Base-by-base conservation (phyloP, 2,888 invertebrate genomes). In the Epinotia nisella region DNA sequence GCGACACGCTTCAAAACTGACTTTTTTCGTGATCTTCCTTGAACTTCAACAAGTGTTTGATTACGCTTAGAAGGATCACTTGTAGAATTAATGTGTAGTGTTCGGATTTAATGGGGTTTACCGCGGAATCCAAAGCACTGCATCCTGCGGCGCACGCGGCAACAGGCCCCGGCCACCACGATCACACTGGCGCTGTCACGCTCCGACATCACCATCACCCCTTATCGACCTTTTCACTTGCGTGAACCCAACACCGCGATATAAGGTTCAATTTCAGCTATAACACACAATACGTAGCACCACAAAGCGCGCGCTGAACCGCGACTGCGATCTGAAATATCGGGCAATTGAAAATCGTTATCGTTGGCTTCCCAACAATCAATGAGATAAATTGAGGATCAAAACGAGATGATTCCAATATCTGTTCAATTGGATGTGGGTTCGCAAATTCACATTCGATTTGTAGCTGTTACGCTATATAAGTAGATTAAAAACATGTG, bases 71-170 rank as follows among this genome's bases (percentile, higher is more conserved):
- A 35, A 9, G 9, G 19, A 19, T n/a, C n/a, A n/a, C n/a, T n/a
- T n/a, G n/a, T n/a, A 17, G 53, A 11, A 17, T 19, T 1, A 4
- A 49, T 15, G 15, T 13, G 13, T 1, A 41, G 11, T 13, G 5
- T 24, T 11, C 10, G 7, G 70, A 77, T 77, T 76, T 79, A 80
- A 81, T 81, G 76, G 78, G 74, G 77, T 79, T 87, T 90, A 93
- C 93, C 93, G 83, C 90, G 85, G 82, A 92, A 89, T 85, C 92
- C 92, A 78, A 93, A 93, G 82, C 93, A 93, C 87, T 91, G 92
- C 91, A 93, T 93, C 79, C 87, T 92, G 59, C 92, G 82, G 77
- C 93, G 92, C 87, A 90, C 88, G 82, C 92, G 92, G 80, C 93
- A 93, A 80, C 93, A 93, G 55, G 89, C 86, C 79, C 90, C 87